Evolutionary conservation across 2,113 vertebrate species (phyloP), one percentile per base, ranked within the genome.

Genomic region (Hystrix brachyura): DNA sequence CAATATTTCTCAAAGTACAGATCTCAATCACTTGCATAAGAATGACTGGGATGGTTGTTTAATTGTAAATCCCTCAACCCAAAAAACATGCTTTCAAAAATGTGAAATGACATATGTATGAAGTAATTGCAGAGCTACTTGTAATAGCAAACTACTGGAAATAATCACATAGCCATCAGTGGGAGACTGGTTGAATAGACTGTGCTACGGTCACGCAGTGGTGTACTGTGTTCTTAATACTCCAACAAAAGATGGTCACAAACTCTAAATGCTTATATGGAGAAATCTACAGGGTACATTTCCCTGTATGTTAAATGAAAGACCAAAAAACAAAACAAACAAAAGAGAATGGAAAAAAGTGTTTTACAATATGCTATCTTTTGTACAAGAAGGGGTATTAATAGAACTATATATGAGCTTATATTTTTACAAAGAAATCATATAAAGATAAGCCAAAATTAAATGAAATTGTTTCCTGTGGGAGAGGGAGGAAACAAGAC

Each of bases 401-500:
- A 90, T 79, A 89, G 84, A 85, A 25, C 72, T 74, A 57, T 12
- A 60, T 53, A 80, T 86, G n/a, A 65, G 48, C 15, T 84, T 76
- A 48, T 71, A 62, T 84, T 91, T 93, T 97, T 59, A 64, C 38
- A 71, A 60, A 85, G 62, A 93, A 91, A 78, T n/a, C 84, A 19
- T 38, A 29, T 23, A 80, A 38, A 82, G 51, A 55, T 67, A 65
- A 48, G 34, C 12, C 32, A 87, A 88, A 80, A 94, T 53, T 34
- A 89, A 82, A 59, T 65, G 32, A 92, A 85, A n/a, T n/a, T 5
- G 32, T 80, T 85, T 95, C 53, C n/a, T n/a, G 19, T 57, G 55
- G 34, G 5, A 79, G 17, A 48, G 1, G 67, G n/a, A 64, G 19
- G 23, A 65, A 82, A 51, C 0, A 67, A 9, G 12, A 12, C 53